phyloP scores from a whole-genome alignment of 2,113 vertebrate genomes.

The Pantherophis guttatus region DNA sequence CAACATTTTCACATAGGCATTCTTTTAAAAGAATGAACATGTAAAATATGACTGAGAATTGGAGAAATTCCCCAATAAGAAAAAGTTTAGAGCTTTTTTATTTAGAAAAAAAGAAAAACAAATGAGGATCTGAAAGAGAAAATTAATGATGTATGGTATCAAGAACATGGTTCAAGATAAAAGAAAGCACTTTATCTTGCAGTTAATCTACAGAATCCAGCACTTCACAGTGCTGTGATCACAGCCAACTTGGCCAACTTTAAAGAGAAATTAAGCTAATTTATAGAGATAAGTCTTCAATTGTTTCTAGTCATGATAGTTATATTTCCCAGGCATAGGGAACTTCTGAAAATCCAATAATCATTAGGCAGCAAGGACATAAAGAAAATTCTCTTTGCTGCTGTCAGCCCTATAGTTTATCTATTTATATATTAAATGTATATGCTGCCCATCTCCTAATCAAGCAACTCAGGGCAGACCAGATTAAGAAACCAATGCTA shows the following conservation, averaged over 20 bases:
- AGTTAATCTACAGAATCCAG: neutral
- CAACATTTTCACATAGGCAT: neutral
- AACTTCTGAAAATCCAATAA: neutral
- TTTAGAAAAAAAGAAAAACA: neutral
- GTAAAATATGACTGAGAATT: neutral
- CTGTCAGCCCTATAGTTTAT: neutral
- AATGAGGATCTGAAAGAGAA: neutral
- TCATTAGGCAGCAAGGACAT: neutral
- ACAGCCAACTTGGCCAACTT: neutral
- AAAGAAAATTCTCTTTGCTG: neutral
- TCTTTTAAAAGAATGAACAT: neutral
- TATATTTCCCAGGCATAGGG: neutral
- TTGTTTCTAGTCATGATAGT: neutral
- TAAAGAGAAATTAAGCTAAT: neutral
- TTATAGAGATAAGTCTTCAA: neutral
- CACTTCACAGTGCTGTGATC: neutral
- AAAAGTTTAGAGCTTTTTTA: neutral
- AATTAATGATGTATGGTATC: neutral
- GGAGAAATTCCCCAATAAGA: neutral
- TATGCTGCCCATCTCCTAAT: neutral
- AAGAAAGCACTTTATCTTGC: neutral
- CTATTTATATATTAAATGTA: neutral
- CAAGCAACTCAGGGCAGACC: neutral
- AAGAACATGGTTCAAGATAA: neutral
- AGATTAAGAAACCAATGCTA: neutral